These are phyloP conservation scores for Drosophila erecta DNA, from an alignment of 1,140 invertebrate genomes.

Conservation along the genomic window DNA sequence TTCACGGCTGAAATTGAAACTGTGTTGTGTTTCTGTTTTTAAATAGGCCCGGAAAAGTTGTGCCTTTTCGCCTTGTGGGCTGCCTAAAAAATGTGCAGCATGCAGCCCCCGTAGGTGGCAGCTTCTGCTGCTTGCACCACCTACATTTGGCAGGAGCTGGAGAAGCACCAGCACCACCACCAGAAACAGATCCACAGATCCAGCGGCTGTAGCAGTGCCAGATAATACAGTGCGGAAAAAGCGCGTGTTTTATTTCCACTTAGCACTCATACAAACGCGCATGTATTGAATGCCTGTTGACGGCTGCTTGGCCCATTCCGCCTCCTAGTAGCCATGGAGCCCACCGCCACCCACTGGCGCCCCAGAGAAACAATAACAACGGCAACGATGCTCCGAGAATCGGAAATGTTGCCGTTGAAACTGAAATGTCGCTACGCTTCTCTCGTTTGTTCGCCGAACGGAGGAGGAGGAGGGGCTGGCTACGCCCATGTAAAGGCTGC, in stretches of 20 bases:
- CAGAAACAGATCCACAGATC: constrained; percentile 36
- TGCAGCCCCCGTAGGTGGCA: constrained; percentile 33
- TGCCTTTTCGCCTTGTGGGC: constrained; percentile 41
- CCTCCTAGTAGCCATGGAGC: constrained; percentile 14
- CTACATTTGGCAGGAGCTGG: not conserved
- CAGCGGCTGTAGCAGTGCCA: constrained; percentile 24
- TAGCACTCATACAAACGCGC: constrained; percentile 62
- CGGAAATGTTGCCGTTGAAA: constrained; percentile 83
- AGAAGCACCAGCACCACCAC: constrained; percentile 12
- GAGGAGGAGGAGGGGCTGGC: constrained; percentile 16
- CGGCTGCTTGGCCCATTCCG: constrained; percentile 36
- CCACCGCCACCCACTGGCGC: constrained; percentile 1
- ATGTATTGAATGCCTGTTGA: constrained; percentile 80
- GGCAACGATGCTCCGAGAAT: constrained; percentile 73
- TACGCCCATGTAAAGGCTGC: constrained; percentile 61
- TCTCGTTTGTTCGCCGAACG: constrained; percentile 40
- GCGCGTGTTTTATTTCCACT: constrained; percentile 83
- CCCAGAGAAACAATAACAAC: constrained; percentile 74
- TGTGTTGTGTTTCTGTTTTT: constrained; percentile 25
- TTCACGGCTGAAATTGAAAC: not conserved
- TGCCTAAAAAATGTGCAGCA: constrained; percentile 70
- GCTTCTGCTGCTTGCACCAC: constrained; percentile 1
- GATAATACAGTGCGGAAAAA: constrained; percentile 79
- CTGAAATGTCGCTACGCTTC: constrained; percentile 77
- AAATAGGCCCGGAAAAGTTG: constrained; percentile 61